Conservation (phyloP, 2,888 invertebrate genomes). For the Plutella xylostella region DNA sequence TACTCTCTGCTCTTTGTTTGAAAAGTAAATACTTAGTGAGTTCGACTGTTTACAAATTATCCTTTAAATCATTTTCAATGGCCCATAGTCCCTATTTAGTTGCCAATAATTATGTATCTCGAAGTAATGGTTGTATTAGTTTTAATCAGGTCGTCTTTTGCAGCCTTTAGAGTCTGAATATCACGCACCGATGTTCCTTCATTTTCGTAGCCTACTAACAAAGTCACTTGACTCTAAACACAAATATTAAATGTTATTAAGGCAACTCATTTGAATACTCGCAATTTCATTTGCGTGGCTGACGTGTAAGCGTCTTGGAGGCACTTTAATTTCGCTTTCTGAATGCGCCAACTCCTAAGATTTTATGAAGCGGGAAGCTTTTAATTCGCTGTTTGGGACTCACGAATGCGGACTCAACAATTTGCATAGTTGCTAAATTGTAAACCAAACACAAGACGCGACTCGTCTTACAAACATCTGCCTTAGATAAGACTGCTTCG, state of each 20-base stretch:
- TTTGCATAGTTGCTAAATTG: conserved; percentile 57
- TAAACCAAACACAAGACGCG: conserved; percentile 40
- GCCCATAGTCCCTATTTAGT: too few relatives aligned
- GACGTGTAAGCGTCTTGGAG: conserved; percentile 20
- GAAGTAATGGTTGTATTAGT: too few relatives aligned
- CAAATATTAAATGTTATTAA: conserved; percentile 33
- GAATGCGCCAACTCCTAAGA: conserved; percentile 28
- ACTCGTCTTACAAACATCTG: conserved; percentile 31
- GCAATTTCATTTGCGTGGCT: conserved; percentile 29
- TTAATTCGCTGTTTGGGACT: conserved; percentile 40
- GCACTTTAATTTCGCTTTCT: conserved; percentile 33
- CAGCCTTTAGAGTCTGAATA: too few relatives aligned
- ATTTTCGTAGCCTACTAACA: too few relatives aligned
- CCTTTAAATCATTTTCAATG: too few relatives aligned
- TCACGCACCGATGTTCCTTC: too few relatives aligned
- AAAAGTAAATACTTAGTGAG: too few relatives aligned
- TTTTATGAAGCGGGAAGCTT: conserved; percentile 37
- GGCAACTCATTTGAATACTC: conserved; percentile 45
- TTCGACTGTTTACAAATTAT: too few relatives aligned
- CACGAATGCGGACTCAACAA: conserved; percentile 41
- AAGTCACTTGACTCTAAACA: conserved; percentile 30
- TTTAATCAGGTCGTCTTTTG: too few relatives aligned
- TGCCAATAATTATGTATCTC: too few relatives aligned
- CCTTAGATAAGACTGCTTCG: conserved; percentile 33
- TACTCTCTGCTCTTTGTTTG: too few relatives aligned